phyloP scores from a whole-genome alignment of 1,140 invertebrate genomes.

The Caenorhabditis brenneri region DNA sequence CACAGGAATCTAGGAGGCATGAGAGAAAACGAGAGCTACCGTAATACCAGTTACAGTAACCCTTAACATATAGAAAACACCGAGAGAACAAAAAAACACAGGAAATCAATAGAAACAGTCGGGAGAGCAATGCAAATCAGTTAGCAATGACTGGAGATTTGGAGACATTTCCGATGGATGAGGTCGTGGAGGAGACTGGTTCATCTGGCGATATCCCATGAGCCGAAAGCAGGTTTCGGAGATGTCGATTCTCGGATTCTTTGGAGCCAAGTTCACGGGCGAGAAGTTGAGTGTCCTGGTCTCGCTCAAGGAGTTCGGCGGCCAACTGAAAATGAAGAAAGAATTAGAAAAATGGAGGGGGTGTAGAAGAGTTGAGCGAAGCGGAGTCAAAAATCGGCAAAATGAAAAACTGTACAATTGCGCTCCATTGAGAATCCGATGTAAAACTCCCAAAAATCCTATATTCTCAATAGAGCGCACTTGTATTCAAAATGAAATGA shows the following conservation, averaged over 20 bases:
- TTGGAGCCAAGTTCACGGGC: not conserved
- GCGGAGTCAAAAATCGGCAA: too few species aligned
- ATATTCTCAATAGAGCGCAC: too few species aligned
- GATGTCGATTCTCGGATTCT: conserved; percentile 14
- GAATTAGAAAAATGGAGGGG: not conserved
- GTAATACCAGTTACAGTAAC: too few species aligned
- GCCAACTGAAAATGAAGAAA: not conserved
- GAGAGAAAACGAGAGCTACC: too few species aligned
- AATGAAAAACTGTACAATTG: too few species aligned
- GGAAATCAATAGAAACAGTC: not conserved
- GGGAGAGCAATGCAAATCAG: not conserved
- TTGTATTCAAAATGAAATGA: too few species aligned
- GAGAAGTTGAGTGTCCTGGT: not conserved
- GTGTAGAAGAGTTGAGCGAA: too few species aligned
- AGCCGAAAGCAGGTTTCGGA: not conserved
- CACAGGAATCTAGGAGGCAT: too few species aligned
- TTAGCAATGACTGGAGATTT: conserved; percentile 24
- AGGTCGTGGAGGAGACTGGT: not conserved
- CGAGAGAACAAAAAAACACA: not conserved
- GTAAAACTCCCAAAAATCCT: too few species aligned
- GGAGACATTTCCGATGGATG: not conserved
- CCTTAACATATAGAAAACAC: not conserved
- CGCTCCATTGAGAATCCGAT: too few species aligned
- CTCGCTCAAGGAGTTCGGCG: conserved; percentile 10
- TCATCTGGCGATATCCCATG: conserved; percentile 31